Percentiles rank a stretch among this genome's conserved stretches.
These are phyloP conservation scores for Eudyptes chrysolophus DNA, from an alignment of 2,113 vertebrate species.

Conservation along the genomic window DNA sequence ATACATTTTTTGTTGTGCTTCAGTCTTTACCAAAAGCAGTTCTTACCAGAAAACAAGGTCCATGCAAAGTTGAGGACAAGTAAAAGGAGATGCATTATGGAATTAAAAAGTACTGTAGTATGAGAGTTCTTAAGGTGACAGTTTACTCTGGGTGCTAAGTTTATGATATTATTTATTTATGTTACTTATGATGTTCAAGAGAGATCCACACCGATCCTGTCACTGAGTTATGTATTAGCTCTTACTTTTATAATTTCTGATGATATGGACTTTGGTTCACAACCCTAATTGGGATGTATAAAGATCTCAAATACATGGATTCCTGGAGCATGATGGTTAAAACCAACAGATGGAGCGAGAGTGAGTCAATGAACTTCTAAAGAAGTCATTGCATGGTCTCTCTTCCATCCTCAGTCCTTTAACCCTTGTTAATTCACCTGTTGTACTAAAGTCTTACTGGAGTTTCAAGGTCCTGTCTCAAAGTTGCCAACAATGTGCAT, in stretches of 20 bases:
- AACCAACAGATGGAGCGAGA: background rate
- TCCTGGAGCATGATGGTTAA: background rate
- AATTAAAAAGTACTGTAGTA: background rate
- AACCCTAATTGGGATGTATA: background rate
- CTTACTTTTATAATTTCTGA: background rate
- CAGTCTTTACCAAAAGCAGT: background rate
- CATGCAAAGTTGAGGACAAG: background rate
- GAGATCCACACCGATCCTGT: background rate
- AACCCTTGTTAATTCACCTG: background rate
- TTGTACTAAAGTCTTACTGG: background rate
- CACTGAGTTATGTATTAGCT: background rate
- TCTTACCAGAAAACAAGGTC: background rate
- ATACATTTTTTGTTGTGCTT: background rate
- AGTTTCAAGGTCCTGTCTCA: background rate
- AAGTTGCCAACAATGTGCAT: background rate
- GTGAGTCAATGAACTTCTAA: background rate
- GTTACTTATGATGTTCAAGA: background rate
- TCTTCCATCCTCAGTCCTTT: background rate
- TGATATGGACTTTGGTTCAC: background rate
- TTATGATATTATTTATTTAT: background rate
- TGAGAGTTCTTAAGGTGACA: background rate
- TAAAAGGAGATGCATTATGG: background rate
- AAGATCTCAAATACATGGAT: background rate
- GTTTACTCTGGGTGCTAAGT: background rate
- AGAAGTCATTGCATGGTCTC: background rate